Evolutionary conservation across 2,888 invertebrate species (phyloP).

Genomic region (Leptopilina syphax): DNA sequence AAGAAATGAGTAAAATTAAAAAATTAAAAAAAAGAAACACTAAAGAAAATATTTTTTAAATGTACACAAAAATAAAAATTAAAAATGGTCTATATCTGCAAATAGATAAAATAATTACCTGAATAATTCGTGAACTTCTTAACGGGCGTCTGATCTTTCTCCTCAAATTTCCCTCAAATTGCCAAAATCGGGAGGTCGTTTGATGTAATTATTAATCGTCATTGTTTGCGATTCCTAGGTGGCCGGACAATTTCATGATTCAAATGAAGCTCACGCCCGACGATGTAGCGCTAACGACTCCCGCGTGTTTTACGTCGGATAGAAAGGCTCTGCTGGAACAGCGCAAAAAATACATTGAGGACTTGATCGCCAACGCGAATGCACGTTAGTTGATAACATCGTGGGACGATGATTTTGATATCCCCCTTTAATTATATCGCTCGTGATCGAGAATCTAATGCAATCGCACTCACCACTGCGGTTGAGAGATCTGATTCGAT

Average conservation of each 20-base stretch:
- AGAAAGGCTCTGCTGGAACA: slow-evolving; percentile 67
- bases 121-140: slow-evolving; percentile 9
- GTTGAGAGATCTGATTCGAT: slow-evolving; percentile 31
- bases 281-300: slow-evolving; percentile 82
- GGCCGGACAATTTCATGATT: slow-evolving; percentile 84
- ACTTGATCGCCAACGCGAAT: slow-evolving; percentile 59
- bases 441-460: slow-evolving; percentile 28
- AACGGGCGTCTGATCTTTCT: background rate
- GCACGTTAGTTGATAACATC: slow-evolving; percentile 54
- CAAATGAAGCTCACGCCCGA: slow-evolving; percentile 84
- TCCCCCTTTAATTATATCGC: slow-evolving; percentile 29
- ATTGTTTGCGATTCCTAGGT: slow-evolving; percentile 76
- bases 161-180: slow-evolving; percentile 1
- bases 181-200: slow-evolving; percentile 14
- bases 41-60: too few species aligned
- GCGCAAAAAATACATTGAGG: slow-evolving; percentile 66
- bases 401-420: slow-evolving; percentile 42
- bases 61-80: too few species aligned
- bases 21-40: too few species aligned
- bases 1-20: too few species aligned
- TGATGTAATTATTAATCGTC: slow-evolving; percentile 35
- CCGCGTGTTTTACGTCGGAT: slow-evolving; percentile 82
- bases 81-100: too few species aligned
- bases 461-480: slow-evolving; percentile 33
- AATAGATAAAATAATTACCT: background rate